phyloP scores from a whole-genome alignment of 2,888 invertebrate species.

The Latrodectus hesperus region DNA sequence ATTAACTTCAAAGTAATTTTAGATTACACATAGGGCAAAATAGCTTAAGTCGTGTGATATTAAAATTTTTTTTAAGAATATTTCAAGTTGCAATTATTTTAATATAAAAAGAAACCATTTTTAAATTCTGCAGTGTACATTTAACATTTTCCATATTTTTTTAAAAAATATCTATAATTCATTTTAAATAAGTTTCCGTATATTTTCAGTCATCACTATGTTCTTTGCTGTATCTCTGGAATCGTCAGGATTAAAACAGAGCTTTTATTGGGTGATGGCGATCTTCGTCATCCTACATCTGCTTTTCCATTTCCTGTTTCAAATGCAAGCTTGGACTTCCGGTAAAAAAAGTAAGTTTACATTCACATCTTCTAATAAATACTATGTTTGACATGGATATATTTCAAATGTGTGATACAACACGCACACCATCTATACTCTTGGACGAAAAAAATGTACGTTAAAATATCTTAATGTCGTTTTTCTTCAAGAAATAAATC shows the following conservation, averaged over 20 bases:
- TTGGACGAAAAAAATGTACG: not conserved
- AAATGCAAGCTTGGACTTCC: conserved; percentile 74
- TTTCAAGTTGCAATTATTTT: too few species aligned
- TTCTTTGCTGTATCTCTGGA: conserved; percentile 91
- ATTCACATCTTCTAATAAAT: not conserved
- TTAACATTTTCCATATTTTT: not conserved
- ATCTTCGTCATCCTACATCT: conserved; percentile 93
- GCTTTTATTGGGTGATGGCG: conserved; percentile 91
- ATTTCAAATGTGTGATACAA: not conserved
- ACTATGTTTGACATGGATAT: not conserved
- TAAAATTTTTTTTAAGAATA: too few species aligned
- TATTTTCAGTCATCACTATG: conserved; percentile 87
- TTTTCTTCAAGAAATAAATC: not conserved
- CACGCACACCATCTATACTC: not conserved
- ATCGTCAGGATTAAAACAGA: conserved; percentile 89
- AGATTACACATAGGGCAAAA: too few species aligned
- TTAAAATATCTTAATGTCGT: not conserved
- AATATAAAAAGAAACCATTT: not conserved
- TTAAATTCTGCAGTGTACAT: conserved; percentile 11
- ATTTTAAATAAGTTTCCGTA: too few species aligned
- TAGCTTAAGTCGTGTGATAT: too few species aligned
- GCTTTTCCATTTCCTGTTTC: conserved; percentile 84
- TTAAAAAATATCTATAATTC: not conserved
- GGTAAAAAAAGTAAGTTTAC: conserved; percentile 48
- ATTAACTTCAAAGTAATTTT: too few species aligned